A percentile compares a stretch with the other conserved stretches of the same genome.
These are phyloP conservation scores for Delia radicum DNA, from an alignment of 1,140 invertebrate species.

Conservation along the genomic window DNA sequence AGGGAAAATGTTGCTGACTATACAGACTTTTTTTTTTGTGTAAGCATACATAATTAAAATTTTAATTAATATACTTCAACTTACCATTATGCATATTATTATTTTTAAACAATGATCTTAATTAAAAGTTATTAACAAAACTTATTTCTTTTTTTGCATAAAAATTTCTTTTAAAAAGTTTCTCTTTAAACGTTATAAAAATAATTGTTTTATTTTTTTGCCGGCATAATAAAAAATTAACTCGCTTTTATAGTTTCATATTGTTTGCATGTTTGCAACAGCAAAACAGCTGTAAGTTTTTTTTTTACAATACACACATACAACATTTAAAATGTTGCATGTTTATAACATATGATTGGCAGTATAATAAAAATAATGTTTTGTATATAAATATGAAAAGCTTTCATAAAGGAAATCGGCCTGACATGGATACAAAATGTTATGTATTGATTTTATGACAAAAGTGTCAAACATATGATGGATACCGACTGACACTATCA, in stretches of 20 bases:
- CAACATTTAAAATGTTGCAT: not conserved
- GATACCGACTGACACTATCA: not conserved
- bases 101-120: not conserved
- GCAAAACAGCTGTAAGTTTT: not conserved
- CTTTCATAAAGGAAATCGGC: not conserved
- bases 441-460: not conserved
- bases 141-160: no score
- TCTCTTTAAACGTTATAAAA: not conserved
- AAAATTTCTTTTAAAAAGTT: not conserved
- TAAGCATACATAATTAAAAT: not conserved
- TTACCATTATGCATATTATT: not conserved
- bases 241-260: not conserved
- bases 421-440: not conserved
- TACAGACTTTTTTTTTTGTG: no score
- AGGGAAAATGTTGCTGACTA: no score
- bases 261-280: not conserved
- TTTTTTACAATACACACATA: not conserved
- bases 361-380: not conserved
- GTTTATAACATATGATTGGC: conserved; percentile 10
- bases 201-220: not conserved
- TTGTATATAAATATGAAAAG: no score
- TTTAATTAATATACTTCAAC: not conserved
- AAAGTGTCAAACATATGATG: conserved; percentile 1
- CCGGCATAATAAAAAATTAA: not conserved
- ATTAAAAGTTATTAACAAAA: not conserved